These are phyloP conservation scores for Catostylus mosaicus DNA, from an alignment of 30 jellyfish, hydroid and myxozoan species.

Conservation along the genomic window DNA sequence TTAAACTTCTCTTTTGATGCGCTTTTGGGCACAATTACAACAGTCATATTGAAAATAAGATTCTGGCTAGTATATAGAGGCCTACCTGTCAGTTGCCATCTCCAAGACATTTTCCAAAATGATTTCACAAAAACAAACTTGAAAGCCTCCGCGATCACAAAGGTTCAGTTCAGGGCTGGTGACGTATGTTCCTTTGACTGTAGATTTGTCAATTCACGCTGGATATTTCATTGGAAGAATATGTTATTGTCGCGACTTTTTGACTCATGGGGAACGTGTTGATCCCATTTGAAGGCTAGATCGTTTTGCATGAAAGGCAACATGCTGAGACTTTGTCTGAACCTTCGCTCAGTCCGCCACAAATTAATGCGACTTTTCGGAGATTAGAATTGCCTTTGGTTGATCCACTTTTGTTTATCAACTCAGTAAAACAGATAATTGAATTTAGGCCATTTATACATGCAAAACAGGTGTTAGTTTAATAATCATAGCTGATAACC, in stretches of 20 bases:
- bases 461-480: not conserved
- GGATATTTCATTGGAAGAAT: not conserved
- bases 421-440: not conserved
- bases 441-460: not conserved
- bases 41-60: too few relatives aligned
- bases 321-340: conserved; percentile 7
- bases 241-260: not conserved
- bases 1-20: too few relatives aligned
- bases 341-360: not conserved
- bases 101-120: too few relatives aligned
- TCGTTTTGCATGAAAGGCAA: not conserved
- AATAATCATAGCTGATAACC: not conserved
- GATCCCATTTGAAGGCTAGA: not conserved
- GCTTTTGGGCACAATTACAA: too few relatives aligned
- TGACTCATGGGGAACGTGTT: not conserved
- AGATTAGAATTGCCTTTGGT: not conserved
- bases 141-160: not conserved
- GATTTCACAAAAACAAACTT: too few relatives aligned
- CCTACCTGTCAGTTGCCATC: too few relatives aligned
- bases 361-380: conserved; percentile 2
- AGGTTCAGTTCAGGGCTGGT: not conserved
- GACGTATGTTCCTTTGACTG: not conserved
- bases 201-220: not conserved
- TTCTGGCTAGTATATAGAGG: too few relatives aligned
- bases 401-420: not conserved